Evolutionary conservation across 2,113 vertebrate genomes (phyloP).

Genomic region (Callipepla californica): DNA sequence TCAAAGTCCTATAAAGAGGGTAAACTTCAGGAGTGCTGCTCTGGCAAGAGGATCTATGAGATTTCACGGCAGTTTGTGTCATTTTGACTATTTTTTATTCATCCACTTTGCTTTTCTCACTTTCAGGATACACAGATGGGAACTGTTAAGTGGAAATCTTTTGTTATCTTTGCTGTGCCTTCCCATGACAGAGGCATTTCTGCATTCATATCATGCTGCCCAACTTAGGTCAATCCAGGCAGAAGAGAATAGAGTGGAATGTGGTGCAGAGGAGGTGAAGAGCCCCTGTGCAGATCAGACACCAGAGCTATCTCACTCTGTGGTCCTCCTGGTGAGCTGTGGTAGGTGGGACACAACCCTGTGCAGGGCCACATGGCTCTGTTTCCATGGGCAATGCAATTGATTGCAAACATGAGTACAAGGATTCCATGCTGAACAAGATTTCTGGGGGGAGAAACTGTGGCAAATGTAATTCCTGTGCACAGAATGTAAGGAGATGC

Average conservation of each 20-base stretch:
- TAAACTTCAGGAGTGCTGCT: background rate
- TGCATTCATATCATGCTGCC: background rate
- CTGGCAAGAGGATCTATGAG: background rate
- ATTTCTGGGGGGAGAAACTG: background rate
- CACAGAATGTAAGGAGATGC: background rate
- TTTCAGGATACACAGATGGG: background rate
- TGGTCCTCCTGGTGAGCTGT: background rate
- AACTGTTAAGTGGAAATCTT: background rate
- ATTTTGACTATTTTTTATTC: background rate
- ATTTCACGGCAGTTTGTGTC: background rate
- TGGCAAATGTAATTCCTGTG: background rate
- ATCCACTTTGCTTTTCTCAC: background rate
- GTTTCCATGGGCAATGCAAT: fast-evolving
- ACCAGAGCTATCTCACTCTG: background rate
- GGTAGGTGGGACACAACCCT: background rate
- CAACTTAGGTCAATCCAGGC: background rate
- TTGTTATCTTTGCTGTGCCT: background rate
- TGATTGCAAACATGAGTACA: background rate
- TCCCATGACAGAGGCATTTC: background rate
- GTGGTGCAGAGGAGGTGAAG: background rate
- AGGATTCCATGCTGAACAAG: background rate
- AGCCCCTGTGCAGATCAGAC: background rate
- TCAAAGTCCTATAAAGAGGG: background rate
- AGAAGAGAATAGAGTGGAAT: background rate
- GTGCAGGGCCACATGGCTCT: fast-evolving